Percentiles rank a stretch among this genome's conserved stretches.
Evolutionary conservation across 2,888 invertebrate species (phyloP).

Genomic region (Apamea epomidion): DNA sequence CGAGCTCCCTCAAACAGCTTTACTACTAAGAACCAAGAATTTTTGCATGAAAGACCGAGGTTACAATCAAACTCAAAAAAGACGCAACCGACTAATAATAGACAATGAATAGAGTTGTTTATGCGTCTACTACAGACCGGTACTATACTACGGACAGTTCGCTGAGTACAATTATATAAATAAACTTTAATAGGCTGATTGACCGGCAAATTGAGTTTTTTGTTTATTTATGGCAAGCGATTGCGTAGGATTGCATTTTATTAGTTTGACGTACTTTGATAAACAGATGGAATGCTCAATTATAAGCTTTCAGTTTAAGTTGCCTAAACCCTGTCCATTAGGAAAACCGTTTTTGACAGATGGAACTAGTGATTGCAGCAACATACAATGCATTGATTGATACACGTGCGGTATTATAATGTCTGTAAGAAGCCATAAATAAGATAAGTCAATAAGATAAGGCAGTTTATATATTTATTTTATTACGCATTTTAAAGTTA

Average conservation of each 20-base stretch:
- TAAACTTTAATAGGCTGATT: constrained; percentile 43
- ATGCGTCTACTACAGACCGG: constrained; percentile 29
- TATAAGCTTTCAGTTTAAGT: neutral
- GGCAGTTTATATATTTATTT: no score
- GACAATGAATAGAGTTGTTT: constrained; percentile 33
- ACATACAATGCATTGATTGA: no score
- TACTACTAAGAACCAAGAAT: no score
- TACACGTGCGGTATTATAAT: no score
- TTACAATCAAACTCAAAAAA: constrained; percentile 1
- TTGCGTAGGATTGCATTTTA: neutral
- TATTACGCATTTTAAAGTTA: no score
- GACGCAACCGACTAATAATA: constrained; percentile 19
- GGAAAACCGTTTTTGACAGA: no score
- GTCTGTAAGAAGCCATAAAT: no score
- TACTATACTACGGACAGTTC: constrained; percentile 4
- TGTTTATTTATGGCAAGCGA: constrained; percentile 17
- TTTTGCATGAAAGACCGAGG: neutral
- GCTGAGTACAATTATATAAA: constrained; percentile 24
- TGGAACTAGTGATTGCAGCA: no score
- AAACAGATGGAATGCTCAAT: neutral
- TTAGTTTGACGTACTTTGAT: constrained; percentile 21
- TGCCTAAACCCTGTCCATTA: no score
- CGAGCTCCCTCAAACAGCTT: neutral
- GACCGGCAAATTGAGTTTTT: constrained; percentile 35
- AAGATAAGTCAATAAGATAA: no score